Evolutionary conservation across 2,797 vertebrate genomes (phyloP).

Genomic region (Pogonophryne albipinna): DNA sequence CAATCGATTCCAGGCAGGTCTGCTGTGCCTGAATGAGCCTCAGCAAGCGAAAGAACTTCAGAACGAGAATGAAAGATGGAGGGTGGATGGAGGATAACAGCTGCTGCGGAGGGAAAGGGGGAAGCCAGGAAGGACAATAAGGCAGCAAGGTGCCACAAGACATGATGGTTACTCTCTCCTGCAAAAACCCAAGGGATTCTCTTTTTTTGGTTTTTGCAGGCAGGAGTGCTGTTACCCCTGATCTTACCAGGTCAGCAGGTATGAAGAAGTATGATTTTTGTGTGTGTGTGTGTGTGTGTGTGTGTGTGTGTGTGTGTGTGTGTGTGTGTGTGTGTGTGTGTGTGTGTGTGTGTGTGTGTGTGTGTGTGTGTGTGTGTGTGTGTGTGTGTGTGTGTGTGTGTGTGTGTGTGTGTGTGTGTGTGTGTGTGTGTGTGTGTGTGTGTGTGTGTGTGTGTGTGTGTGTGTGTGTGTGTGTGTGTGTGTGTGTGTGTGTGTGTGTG

Average conservation of each 20-base stretch:
- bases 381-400: too few relatives aligned
- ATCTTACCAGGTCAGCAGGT: constrained; percentile 41
- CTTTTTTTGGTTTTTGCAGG: constrained; percentile 31
- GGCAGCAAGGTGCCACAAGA: constrained; percentile 29
- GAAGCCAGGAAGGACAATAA: constrained; percentile 12
- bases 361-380: too few relatives aligned
- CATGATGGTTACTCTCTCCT: constrained; percentile 18
- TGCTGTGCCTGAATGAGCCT: constrained; percentile 39
- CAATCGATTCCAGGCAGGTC: constrained; percentile 67
- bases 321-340: too few relatives aligned
- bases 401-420: too few relatives aligned
- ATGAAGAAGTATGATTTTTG: constrained; percentile 4
- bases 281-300: too few relatives aligned
- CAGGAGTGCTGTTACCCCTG: constrained; percentile 23
- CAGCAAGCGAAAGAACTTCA: constrained; percentile 37
- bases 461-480: too few relatives aligned
- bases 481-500: too few relatives aligned
- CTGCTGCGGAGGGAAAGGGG: constrained; percentile 26
- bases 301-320: too few relatives aligned
- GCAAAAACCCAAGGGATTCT: constrained; percentile 7
- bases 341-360: too few relatives aligned
- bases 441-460: too few relatives aligned
- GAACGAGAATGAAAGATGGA: constrained; percentile 32
- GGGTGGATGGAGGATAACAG: constrained; percentile 18
- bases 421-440: too few relatives aligned